A percentile compares a stretch with the other conserved stretches of the same genome.
Evolutionary conservation across 2,888 invertebrate species (phyloP).

Genomic region (Tupiocoris notatus): DNA sequence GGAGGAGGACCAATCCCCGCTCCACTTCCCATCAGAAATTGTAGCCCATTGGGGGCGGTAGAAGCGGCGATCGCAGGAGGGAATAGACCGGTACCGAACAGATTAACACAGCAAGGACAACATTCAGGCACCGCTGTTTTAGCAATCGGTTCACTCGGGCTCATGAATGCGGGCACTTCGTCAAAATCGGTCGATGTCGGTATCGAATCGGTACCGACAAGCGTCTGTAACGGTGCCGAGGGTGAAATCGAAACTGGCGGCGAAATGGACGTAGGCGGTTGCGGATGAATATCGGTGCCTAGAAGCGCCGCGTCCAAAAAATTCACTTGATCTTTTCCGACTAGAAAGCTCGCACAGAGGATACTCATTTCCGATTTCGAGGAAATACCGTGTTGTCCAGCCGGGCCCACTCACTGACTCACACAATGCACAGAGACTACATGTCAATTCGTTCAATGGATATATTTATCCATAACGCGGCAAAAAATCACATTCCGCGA

Average conservation of each 20-base stretch:
- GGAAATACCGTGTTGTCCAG: too few species aligned
- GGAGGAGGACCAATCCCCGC: neutral
- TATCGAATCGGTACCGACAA: neutral
- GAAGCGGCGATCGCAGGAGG: neutral
- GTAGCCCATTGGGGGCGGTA: neutral
- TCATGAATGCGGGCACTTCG: conserved; percentile 8
- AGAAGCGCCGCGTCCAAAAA: conserved; percentile 31
- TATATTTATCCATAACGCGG: too few species aligned
- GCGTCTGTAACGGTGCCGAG: conserved; percentile 5
- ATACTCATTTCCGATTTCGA: conserved; percentile 15
- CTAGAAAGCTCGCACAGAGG: conserved; percentile 28
- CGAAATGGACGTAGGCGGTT: neutral
- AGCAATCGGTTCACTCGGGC: conserved; percentile 1
- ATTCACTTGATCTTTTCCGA: conserved; percentile 30
- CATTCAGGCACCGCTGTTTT: conserved; percentile 28
- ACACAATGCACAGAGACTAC: neutral
- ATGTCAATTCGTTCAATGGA: neutral
- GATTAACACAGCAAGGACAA: conserved; percentile 5
- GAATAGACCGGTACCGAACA: neutral
- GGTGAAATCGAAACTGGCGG: conserved; percentile 1
- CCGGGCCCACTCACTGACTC: neutral
- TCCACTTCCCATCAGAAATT: neutral
- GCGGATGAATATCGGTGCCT: neutral
- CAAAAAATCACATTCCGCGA: neutral
- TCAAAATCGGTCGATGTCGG: neutral